Percentiles rank a stretch among this genome's conserved stretches.
phyloP scores from a whole-genome alignment of 2,797 vertebrate species.

The Falco columbarius region DNA sequence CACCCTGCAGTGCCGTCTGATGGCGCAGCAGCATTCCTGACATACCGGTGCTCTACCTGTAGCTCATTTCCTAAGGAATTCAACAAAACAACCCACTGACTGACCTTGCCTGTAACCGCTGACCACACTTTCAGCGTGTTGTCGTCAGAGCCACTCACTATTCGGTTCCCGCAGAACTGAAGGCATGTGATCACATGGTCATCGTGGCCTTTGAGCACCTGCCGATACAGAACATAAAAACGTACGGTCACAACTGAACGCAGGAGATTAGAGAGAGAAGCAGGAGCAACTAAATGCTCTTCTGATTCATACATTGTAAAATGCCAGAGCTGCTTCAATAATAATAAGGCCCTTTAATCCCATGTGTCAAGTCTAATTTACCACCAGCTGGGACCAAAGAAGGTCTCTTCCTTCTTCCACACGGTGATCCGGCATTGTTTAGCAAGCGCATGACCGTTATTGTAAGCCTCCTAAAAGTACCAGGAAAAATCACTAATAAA shows the following conservation, averaged over 20 bases:
- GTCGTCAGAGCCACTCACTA: slow-evolving; percentile 98
- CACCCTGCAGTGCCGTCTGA: rapidly evolving
- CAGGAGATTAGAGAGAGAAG: background rate
- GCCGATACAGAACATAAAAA: slow-evolving; percentile 17
- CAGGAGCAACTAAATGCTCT: background rate
- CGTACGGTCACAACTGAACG: background rate
- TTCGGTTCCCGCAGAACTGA: slow-evolving; percentile 98
- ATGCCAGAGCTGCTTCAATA: slow-evolving; percentile 30
- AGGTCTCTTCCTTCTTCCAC: slow-evolving; percentile 1
- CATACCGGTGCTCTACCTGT: background rate
- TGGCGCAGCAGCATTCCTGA: background rate
- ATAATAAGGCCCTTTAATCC: slow-evolving; percentile 21
- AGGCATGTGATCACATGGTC: slow-evolving; percentile 99
- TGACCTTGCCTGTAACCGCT: slow-evolving; percentile 97
- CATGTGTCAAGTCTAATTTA: slow-evolving; percentile 12
- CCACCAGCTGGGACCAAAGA: slow-evolving; percentile 24
- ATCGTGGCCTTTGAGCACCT: slow-evolving; percentile 99
- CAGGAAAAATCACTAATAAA: background rate
- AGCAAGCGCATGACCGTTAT: background rate
- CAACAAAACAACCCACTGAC: background rate
- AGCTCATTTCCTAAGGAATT: background rate
- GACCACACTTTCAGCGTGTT: slow-evolving; percentile 99
- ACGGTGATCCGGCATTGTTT: background rate
- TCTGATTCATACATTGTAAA: slow-evolving; percentile 45
- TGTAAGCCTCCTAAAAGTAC: background rate